These are phyloP conservation scores for Helicoverpa assulta DNA, from an alignment of 2,888 invertebrate species.

Conservation along the genomic window DNA sequence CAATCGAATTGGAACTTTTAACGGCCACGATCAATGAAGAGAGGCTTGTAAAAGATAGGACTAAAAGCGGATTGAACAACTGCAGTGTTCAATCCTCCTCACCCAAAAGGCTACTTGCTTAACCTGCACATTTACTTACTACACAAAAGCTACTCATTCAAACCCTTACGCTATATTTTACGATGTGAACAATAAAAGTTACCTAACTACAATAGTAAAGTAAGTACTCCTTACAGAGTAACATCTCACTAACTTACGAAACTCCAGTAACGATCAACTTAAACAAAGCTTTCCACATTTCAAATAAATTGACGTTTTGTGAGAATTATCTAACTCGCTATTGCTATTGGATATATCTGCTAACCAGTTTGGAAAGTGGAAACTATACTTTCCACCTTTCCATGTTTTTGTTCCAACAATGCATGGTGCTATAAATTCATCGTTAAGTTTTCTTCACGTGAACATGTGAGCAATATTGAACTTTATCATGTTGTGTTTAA, in stretches of 20 bases:
- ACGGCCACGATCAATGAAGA: too few relatives aligned
- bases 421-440: slow-evolving; percentile 48
- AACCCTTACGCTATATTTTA: slow-evolving; percentile 6
- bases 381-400: slow-evolving; percentile 43
- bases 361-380: slow-evolving; percentile 60
- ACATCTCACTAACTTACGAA: slow-evolving; percentile 18
- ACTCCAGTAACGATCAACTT: slow-evolving; percentile 7
- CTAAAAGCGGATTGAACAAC: too few relatives aligned
- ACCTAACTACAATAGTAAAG: not conserved
- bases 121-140: too few relatives aligned
- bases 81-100: too few relatives aligned
- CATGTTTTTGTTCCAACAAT: slow-evolving; percentile 56
- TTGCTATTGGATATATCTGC: slow-evolving; percentile 8
- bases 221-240: not conserved
- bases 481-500: slow-evolving; percentile 10
- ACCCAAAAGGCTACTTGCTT: too few relatives aligned
- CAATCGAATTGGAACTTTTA: too few relatives aligned
- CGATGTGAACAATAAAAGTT: not conserved
- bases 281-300: slow-evolving; percentile 38
- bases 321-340: slow-evolving; percentile 36
- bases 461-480: slow-evolving; percentile 2
- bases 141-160: not conserved
- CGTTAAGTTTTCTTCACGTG: slow-evolving; percentile 40
- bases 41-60: too few relatives aligned
- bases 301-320: slow-evolving; percentile 34